Base-by-base conservation (phyloP, 2,113 vertebrate species). In the Mesitornis unicolor region DNA sequence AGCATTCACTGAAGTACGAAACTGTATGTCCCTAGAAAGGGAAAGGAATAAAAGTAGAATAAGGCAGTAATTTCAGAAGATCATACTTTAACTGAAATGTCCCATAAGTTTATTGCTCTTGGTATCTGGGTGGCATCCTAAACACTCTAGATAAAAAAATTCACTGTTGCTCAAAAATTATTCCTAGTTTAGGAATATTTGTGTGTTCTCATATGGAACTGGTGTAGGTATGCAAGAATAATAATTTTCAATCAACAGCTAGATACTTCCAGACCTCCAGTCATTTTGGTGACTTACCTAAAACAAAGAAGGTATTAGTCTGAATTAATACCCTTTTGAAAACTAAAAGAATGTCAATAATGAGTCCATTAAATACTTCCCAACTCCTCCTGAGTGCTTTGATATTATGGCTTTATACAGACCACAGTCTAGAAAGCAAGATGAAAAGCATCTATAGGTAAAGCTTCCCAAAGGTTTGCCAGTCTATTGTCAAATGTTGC, bases 341-440 rank as follows among this genome's bases (percentile, higher is more conserved):
- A 67, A 77, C 10, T 36, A n/a, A 16, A 28, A 63, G 47, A 71
- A 45, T 42, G 43, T 57, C 50, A 71, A 70, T 40, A 85, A 5
- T 35, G 35, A 87, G 73, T 53, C 11, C 71, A 63, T 18, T 64
- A 91, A 96, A 47, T 35, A 48, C n/a, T 78, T 92, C 85, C 79
- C 93, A 93, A 4, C 56, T 89, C 60, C 74, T 91, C 60, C 36
- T 75, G 63, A 89, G 36, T 26, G 87, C 88, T 97, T 95, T 91
- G 57, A 85, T 82, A 70, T 82, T 83, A 80, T 35, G 43, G 68
- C 36, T 93, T 95, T 93, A 92, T 67, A 87, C 79, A 95, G 90
- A 95, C 82, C 54, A 94, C 53, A 84, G 51, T 61, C 36, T 77
- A 87, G 45, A 96, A 87, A 96, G 91, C 73, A 93, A 96, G 94